Evolutionary conservation across 2,888 invertebrate species (phyloP).

Genomic region (Drepana falcataria): DNA sequence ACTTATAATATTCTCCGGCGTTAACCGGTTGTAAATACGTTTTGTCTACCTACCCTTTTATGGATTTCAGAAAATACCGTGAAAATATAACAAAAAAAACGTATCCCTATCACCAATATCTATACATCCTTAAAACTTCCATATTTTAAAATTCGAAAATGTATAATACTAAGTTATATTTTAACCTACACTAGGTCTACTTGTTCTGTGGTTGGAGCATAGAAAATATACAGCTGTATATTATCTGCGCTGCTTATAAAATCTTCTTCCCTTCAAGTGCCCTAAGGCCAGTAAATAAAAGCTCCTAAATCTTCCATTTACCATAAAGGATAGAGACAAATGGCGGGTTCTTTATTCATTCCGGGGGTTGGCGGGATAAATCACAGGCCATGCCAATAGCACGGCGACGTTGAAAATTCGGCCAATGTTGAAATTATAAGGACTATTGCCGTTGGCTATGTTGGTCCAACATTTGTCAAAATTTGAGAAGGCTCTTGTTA

Average conservation of each 20-base stretch:
- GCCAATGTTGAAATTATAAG: constrained; percentile 1
- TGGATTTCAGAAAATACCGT: too few species aligned
- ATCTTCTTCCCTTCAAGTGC: constrained; percentile 5
- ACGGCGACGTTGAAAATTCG: constrained; percentile 16
- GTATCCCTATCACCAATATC: too few species aligned
- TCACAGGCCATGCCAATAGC: constrained; percentile 48
- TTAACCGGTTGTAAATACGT: too few species aligned
- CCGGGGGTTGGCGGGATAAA: constrained; percentile 53
- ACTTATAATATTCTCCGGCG: too few species aligned
- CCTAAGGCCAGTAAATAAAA: constrained; percentile 34
- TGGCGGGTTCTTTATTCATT: constrained; percentile 66
- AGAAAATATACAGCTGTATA: too few species aligned
- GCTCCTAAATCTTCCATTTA: constrained; percentile 65
- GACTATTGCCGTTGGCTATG: not conserved
- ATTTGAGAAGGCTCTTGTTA: not conserved
- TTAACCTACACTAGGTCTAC: too few species aligned
- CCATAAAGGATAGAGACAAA: constrained; percentile 70
- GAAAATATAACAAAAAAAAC: too few species aligned
- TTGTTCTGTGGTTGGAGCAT: too few species aligned
- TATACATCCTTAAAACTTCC: too few species aligned
- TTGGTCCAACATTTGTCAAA: constrained; percentile 5
- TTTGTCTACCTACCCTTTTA: too few species aligned
- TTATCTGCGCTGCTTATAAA: not conserved
- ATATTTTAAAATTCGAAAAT: too few species aligned
- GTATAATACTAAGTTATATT: too few species aligned